These are phyloP conservation scores for Antheraea pernyi DNA, from an alignment of 1,140 invertebrate genomes.

Conservation along the genomic window DNA sequence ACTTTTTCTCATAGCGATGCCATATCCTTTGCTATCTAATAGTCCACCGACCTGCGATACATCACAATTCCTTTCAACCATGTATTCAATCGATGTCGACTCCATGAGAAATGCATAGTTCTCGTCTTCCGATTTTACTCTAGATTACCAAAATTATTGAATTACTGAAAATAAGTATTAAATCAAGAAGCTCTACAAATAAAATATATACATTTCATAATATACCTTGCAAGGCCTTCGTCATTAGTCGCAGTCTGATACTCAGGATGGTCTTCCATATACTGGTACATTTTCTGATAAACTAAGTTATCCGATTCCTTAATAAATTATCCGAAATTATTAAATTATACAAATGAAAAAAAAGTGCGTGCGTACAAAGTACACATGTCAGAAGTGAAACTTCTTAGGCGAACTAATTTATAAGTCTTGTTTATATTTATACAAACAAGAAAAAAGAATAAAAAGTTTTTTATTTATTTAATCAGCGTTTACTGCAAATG, in stretches of 20 bases:
- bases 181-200: neutral
- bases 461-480: no score
- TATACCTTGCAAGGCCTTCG: conserved; percentile 84
- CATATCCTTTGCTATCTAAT: conserved; percentile 91
- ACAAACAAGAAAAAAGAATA: no score
- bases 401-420: no score
- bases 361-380: no score
- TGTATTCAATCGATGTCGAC: conserved; percentile 89
- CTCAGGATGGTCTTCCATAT: conserved; percentile 85
- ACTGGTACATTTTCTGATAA: conserved; percentile 90
- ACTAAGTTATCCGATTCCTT: conserved; percentile 83
- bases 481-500: no score
- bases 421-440: no score
- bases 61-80: conserved; percentile 88
- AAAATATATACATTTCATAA: neutral
- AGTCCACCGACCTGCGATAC: conserved; percentile 87
- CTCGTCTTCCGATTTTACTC: conserved; percentile 79
- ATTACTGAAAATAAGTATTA: no score
- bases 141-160: conserved; percentile 25
- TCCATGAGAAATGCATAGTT: conserved; percentile 94
- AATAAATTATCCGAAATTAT: conserved; percentile 12
- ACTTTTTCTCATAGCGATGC: conserved; percentile 88
- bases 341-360: conserved; percentile 18
- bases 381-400: no score
- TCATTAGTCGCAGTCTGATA: conserved; percentile 85